Base-by-base conservation (phyloP, 1,140 invertebrate species). In the Triops cancriformis region DNA sequence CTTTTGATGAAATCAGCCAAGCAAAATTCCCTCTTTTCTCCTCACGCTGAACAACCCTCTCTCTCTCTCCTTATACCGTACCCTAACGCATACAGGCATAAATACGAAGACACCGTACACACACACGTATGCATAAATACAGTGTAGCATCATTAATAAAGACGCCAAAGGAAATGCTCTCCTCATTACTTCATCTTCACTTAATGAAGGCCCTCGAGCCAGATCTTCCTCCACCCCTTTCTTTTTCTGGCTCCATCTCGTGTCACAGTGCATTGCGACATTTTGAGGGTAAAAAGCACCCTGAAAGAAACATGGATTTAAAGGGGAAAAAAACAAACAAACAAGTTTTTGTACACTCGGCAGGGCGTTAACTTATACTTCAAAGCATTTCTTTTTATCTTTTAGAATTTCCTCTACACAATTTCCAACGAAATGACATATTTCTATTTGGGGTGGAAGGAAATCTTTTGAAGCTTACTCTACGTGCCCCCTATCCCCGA, bases 1-100 rank as follows among this genome's bases (percentile, higher is more conserved):
- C 51, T 64, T 64, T 64, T 64, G 51, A 64, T 64, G 51, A 64
- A 64, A 64, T 64, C 51, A 64, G 51, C 23, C 18, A 64, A 64
- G 51, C 51, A 64, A 64, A 64, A 64, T 4, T 4, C 51, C 51
- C 51, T n/a, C n/a, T 14, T 64, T 23, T 64, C 51, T 64, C 51
- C 18, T 64, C 18, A 6, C 51, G 2, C 31, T 37, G 31, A 37
- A 37, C 31, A 37, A 64, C 51, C 51, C 51, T 23, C 51, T 64
- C 23, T 23, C 51, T 64, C 23, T 1, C 14, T n/a, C 14, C 23
- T 18, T 45, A 45, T 45, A 45, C 51, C 31, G 2, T 37, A 4
- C 31, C 31, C 31, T 37, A 7, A 37, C 31, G 31, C 31, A 37
- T 7, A 7, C 31, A 37, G 31, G 31, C 31, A 37, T 37, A 37